A percentile compares a stretch with the other conserved stretches of the same genome.
phyloP scores from a whole-genome alignment of 2,113 vertebrate genomes.

The Acrocephalus kingi region DNA sequence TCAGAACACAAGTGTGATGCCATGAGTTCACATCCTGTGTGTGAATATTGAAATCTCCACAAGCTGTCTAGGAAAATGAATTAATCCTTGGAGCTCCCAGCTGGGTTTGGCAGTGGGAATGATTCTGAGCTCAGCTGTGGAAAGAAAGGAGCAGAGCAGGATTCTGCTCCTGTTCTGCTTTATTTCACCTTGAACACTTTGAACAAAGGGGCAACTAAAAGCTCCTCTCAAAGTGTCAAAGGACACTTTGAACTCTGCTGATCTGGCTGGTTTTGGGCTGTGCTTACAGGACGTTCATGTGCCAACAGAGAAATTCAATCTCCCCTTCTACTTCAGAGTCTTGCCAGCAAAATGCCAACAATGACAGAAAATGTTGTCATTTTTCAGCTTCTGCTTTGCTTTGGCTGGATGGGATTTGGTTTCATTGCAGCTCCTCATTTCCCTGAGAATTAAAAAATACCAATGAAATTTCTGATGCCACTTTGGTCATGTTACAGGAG shows the following conservation, averaged over 20 bases:
- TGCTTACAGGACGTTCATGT: neutral
- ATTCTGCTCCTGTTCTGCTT: neutral
- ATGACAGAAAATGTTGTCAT: neutral
- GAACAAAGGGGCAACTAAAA: no score
- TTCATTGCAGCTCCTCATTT: neutral
- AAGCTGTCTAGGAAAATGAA: neutral
- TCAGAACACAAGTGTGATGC: neutral
- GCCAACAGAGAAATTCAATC: neutral
- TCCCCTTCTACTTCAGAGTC: neutral
- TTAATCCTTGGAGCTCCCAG: neutral
- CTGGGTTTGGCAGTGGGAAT: neutral
- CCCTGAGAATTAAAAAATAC: neutral
- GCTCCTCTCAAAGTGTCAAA: neutral
- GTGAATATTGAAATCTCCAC: neutral
- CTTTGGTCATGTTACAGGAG: slow-evolving; percentile 76
- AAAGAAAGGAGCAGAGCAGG: neutral
- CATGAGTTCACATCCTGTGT: neutral
- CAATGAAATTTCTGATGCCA: neutral
- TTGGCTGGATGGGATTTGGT: neutral
- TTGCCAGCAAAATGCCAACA: neutral
- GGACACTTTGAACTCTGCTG: neutral
- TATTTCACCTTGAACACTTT: neutral
- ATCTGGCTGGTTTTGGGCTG: neutral
- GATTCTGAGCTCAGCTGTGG: neutral
- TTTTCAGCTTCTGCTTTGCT: neutral